Conservation (phyloP, 2,113 vertebrate genomes). For the Ochotona curzoniae region DNA sequence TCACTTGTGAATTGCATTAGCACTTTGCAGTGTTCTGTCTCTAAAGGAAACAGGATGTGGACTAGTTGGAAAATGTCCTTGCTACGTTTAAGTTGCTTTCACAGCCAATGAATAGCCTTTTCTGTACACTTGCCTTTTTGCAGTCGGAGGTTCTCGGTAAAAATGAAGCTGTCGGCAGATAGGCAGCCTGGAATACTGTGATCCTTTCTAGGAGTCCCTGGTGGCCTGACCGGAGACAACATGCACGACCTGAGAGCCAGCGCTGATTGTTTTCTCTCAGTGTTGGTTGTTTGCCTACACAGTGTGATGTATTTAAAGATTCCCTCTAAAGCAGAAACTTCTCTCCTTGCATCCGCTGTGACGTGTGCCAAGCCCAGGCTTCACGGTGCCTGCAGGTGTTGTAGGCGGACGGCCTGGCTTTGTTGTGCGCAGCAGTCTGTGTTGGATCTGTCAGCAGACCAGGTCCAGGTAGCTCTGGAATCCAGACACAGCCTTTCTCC, state of each 20-base stretch:
- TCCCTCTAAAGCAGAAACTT: constrained; percentile 13
- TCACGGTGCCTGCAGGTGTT: not conserved
- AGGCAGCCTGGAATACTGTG: not conserved
- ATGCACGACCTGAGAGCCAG: not conserved
- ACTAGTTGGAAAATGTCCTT: not conserved
- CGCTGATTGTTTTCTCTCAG: constrained; percentile 23
- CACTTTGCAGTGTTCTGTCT: constrained; percentile 5
- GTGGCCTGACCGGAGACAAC: constrained; percentile 35
- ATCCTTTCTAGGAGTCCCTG: constrained; percentile 23
- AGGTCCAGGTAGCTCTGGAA: constrained; percentile 13
- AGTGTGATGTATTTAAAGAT: constrained; percentile 11
- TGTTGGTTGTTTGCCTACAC: not conserved
- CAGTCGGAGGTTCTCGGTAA: not conserved
- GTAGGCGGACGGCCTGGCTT: not conserved
- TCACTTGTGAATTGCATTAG: constrained; percentile 23
- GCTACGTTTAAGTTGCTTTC: constrained; percentile 3
- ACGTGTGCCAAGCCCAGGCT: not conserved
- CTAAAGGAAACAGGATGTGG: not conserved
- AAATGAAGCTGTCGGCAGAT: not conserved
- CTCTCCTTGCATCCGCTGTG: not conserved
- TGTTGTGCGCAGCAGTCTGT: not conserved
- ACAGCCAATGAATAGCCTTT: not conserved
- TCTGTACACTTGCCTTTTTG: not conserved
- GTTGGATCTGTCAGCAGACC: constrained; percentile 37
- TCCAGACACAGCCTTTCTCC: not conserved